These are phyloP conservation scores for Megathymus violae DNA, from an alignment of 1,140 invertebrate genomes.

Conservation along the genomic window DNA sequence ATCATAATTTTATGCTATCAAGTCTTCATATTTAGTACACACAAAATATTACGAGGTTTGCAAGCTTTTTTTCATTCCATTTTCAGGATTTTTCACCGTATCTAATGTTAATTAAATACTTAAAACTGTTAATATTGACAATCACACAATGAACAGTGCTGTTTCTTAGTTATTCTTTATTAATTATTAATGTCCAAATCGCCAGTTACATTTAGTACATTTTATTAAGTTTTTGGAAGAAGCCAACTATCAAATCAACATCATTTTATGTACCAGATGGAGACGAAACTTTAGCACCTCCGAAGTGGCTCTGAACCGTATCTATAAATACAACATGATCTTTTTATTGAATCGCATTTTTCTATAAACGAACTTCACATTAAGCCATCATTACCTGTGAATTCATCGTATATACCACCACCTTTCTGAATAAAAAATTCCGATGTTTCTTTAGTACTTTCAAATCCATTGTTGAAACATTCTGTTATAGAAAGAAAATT, in stretches of 20 bases:
- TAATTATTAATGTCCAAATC: conserved; percentile 6
- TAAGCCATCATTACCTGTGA: conserved; percentile 12
- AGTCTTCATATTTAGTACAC: neutral
- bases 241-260: conserved; percentile 21
- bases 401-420: conserved; percentile 10
- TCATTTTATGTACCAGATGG: conserved; percentile 22
- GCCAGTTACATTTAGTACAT: conserved; percentile 5
- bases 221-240: conserved; percentile 1
- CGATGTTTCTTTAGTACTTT: neutral
- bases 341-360: neutral
- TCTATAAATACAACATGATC: conserved; percentile 43
- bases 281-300: conserved; percentile 34
- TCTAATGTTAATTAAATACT: conserved; percentile 1
- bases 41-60: neutral
- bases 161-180: neutral
- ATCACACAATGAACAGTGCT: conserved; percentile 2
- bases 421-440: conserved; percentile 13
- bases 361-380: conserved; percentile 4
- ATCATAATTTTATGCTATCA: too few species aligned
- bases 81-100: neutral
- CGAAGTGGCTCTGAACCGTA: conserved; percentile 37
- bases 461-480: conserved; percentile 8
- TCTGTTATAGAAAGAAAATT: conserved; percentile 1
- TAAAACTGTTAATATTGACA: neutral
- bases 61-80: neutral